Base-by-base conservation (phyloP, 2,888 invertebrate genomes). In the Caenorhabditis sinica region DNA sequence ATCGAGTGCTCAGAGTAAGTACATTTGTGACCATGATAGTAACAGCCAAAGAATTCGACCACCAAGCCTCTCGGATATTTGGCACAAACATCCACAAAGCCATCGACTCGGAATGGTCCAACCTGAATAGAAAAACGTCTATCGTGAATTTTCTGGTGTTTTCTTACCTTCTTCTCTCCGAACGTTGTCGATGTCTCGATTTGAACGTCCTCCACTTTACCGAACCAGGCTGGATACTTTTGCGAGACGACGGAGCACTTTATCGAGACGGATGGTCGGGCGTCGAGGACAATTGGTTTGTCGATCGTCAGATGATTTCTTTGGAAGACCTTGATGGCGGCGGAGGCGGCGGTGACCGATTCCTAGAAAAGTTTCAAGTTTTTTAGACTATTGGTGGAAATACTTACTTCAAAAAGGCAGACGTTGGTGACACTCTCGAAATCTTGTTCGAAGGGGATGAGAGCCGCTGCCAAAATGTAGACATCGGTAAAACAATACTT, bases 1-100 rank as follows among this genome's bases (percentile, higher is more conserved):
- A 83, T 33, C 15, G 72, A 66, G 30, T 77, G 61, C 2, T 72
- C 72, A 4, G 77, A 49, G 40, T 74, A 83, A 0, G 49, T 43
- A n/a, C 83, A 83, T 1, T 74, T 61, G 58, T 80, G 74, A n/a
- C 69, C 83, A 51, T 83, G 83, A 36, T 63, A 83, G 33, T 80
- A 83, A 33, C 83, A 80, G 11, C 83, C 83, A n/a, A 73, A 49
- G 23, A 69, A 49, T 20, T 68, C 68, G n/a, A 68, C 33, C 3
- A 68, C 36, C 9, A 49, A 36, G 8, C 68, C 53, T 17, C 49
- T 20, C 20, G 51, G 33, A 11, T 36, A 68, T 15, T 53, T 30
- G n/a, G 4, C 6, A 33, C 68, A 51, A 20, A 11, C 6, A 0
- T 51, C 51, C 20, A 53, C 36, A 17, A 68, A 68, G 0, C 51